phyloP scores from a whole-genome alignment of 1,140 invertebrate genomes.

The Globodera ellingtonae region DNA sequence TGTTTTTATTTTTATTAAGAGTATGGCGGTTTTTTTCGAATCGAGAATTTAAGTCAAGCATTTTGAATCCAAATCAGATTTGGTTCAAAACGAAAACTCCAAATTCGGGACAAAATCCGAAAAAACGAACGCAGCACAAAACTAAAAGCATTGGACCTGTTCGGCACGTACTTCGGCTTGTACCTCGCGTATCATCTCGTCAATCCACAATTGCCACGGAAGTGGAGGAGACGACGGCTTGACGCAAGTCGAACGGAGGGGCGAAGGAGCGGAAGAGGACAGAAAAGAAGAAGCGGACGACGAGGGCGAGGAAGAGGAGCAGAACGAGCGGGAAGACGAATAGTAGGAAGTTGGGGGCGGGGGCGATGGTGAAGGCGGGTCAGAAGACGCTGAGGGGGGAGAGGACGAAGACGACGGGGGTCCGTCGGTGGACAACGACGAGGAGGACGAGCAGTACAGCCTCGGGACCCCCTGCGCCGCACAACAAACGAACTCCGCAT shows the following conservation, averaged over 20 bases:
- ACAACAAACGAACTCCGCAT: background rate
- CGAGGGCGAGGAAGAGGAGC: background rate
- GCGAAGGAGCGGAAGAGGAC: background rate
- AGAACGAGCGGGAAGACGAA: background rate
- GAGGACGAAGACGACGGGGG: background rate
- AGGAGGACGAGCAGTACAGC: background rate
- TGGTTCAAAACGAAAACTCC: too few species aligned
- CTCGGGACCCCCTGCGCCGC: slow-evolving; percentile 7
- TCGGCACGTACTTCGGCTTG: slow-evolving; percentile 42
- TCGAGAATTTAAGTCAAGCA: too few species aligned
- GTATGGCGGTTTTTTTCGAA: too few species aligned
- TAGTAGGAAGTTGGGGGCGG: background rate
- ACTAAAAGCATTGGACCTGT: slow-evolving; percentile 10
- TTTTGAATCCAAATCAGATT: too few species aligned
- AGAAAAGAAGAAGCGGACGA: background rate
- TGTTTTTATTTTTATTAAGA: background rate
- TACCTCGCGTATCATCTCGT: slow-evolving; percentile 43
- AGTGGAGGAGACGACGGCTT: background rate
- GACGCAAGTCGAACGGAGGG: background rate
- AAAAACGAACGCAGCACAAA: background rate
- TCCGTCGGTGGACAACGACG: background rate
- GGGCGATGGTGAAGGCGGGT: background rate
- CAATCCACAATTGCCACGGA: slow-evolving; percentile 44
- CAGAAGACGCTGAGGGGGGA: background rate
- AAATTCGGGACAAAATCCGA: too few species aligned